Evolutionary conservation across 1,140 invertebrate species (phyloP), one percentile per base, ranked within the genome.

Genomic region (Akabosia matsudoensis): DNA sequence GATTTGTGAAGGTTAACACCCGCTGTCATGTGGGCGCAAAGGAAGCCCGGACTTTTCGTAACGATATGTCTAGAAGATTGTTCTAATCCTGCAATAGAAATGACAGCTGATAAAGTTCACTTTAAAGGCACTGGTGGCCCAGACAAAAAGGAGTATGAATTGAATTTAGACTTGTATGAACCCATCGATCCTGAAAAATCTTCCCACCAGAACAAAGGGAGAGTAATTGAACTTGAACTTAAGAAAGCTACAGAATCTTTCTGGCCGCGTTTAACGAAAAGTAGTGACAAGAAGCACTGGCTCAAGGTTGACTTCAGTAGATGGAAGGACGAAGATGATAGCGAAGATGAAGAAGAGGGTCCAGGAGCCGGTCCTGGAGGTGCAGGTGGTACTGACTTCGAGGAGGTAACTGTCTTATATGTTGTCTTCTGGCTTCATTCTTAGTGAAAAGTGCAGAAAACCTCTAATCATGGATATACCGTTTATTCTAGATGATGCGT

Each of bases 231-330:
- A 85, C 88, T 95, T 82, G 87, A 92, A 79, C 86, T 96, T 82
- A 88, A 89, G 82, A 93, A 93, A 83, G 87, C 89, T 82, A 90
- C 90, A 73, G 86, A 87, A 24, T 89, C 91, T 14, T 97, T 90
- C 83, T 98, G 96, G 96, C 92, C 93, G 74, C 85, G 80, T 54
- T 61, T 81, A 2, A 79, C 78, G 31, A 93, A 93, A 85, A 93
- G 94, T 80, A 92, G 92, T 81, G 91, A 90, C 83, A 97, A 97
- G 86, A 90, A 91, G 80, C 96, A 97, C 84, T 99, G 96, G 95
- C 88, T 99, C 73, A 97, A 97, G 86, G 92, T 95, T 79, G 97
- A 99, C 84, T 99, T 98, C 84, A 92, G 94, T 82, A 95, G 96
- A 85, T 98, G 96, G 96, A 92, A 92, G 84, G 96, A 98, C 88